Percentiles rank a stretch among this genome's conserved stretches.
Conservation (phyloP, 2,888 invertebrate genomes). For the Apotomis betuletana region DNA sequence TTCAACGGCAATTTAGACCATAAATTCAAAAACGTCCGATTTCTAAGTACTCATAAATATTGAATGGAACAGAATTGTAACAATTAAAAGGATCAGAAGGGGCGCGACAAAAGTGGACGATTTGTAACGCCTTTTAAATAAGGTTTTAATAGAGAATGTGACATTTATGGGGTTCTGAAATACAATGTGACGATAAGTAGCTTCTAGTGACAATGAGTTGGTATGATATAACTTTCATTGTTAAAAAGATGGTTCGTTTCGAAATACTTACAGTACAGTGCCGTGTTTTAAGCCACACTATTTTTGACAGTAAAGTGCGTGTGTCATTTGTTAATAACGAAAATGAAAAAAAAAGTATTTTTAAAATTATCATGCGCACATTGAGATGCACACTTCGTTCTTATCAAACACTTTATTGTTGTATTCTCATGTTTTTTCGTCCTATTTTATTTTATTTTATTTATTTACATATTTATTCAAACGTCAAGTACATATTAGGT, state of each 20-base stretch:
- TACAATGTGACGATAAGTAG: slow-evolving; percentile 29
- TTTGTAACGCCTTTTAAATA: slow-evolving; percentile 70
- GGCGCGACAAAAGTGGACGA: slow-evolving; percentile 71
- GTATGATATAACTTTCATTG: slow-evolving; percentile 8
- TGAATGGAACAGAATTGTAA: slow-evolving; percentile 67
- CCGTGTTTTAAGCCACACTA: no score
- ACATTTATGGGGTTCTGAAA: slow-evolving; percentile 44
- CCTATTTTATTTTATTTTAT: no score
- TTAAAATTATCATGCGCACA: no score
- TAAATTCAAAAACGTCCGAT: slow-evolving; percentile 22
- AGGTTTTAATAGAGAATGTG: slow-evolving; percentile 62
- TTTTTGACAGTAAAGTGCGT: no score
- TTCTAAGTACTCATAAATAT: slow-evolving; percentile 63
- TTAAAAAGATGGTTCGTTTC: neutral
- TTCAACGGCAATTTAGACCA: neutral
- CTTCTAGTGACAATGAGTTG: neutral
- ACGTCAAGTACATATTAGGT: no score
- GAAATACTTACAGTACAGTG: neutral
- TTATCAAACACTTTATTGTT: no score
- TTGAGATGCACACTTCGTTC: no score
- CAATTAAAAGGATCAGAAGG: slow-evolving; percentile 69
- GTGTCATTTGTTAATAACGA: no score
- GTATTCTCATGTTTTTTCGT: no score
- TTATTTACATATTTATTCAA: no score
- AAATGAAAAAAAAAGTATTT: no score